Conservation (phyloP, 2,113 vertebrate species). For the Dascyllus trimaculatus region DNA sequence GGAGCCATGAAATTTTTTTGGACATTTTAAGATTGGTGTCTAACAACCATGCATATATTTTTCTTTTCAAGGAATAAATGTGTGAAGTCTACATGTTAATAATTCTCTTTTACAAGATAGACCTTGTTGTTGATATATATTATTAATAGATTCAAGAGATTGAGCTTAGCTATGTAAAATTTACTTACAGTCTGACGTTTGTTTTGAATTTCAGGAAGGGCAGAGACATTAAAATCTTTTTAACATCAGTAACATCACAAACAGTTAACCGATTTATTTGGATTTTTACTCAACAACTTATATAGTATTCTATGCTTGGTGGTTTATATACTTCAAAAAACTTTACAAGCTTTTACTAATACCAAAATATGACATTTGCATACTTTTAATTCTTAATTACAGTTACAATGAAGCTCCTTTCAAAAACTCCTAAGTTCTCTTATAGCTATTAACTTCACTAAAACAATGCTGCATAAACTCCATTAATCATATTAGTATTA, state of each 20-base stretch:
- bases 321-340: too few relatives aligned
- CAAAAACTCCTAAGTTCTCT: too few relatives aligned
- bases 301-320: background rate
- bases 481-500: background rate
- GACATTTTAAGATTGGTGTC: conserved; percentile 9
- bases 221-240: background rate
- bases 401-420: too few relatives aligned
- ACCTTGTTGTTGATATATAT: conserved; percentile 21
- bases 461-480: background rate
- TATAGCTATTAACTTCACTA: background rate
- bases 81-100: conserved; percentile 49
- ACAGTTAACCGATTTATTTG: background rate
- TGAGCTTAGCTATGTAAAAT: conserved; percentile 17
- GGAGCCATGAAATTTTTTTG: conserved; percentile 6
- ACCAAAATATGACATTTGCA: too few relatives aligned
- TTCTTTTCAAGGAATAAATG: conserved; percentile 28
- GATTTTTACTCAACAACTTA: background rate
- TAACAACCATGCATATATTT: conserved; percentile 50
- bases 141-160: conserved; percentile 20
- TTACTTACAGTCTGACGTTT: conserved; percentile 29
- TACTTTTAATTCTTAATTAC: too few relatives aligned
- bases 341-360: too few relatives aligned
- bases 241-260: conserved; percentile 7
- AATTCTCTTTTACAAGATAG: conserved; percentile 51
- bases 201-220: conserved; percentile 14